Percentiles rank a stretch among this genome's conserved stretches.
Conservation (phyloP, 2,113 vertebrate genomes). For the Cephalopterus ornatus region DNA sequence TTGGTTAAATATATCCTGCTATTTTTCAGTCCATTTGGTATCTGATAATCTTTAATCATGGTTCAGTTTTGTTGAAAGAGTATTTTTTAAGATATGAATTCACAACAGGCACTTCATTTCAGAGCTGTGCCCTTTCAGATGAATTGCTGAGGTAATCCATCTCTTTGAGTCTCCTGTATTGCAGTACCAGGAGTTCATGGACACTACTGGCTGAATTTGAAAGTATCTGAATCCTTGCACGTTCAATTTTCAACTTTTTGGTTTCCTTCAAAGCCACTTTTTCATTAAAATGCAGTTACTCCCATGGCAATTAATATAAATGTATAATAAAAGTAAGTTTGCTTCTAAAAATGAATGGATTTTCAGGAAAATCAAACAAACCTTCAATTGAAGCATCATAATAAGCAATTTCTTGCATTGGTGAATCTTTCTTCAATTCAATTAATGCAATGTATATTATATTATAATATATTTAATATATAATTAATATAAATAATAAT, state of each 20-base stretch:
- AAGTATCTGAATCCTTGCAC: neutral
- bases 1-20: neutral
- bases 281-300: neutral
- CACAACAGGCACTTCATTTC: neutral
- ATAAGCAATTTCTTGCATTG: neutral
- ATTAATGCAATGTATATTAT: neutral
- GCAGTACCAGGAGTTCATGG: neutral
- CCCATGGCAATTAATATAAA: neutral
- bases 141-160: neutral
- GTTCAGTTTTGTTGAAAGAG: constrained; percentile 3
- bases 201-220: neutral
- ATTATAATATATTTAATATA: no score
- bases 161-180: neutral
- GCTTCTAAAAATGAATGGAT: neutral
- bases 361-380: neutral
- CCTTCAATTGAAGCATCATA: neutral
- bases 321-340: neutral
- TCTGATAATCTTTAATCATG: neutral
- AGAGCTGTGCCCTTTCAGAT: neutral
- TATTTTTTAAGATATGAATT: neutral
- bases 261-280: neutral
- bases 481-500: no score
- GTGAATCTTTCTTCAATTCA: neutral
- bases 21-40: neutral
- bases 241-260: neutral